phyloP scores from a whole-genome alignment of 37 sponge, comb jelly and placozoan genomes.

The Halisarca cf. caerulea region DNA sequence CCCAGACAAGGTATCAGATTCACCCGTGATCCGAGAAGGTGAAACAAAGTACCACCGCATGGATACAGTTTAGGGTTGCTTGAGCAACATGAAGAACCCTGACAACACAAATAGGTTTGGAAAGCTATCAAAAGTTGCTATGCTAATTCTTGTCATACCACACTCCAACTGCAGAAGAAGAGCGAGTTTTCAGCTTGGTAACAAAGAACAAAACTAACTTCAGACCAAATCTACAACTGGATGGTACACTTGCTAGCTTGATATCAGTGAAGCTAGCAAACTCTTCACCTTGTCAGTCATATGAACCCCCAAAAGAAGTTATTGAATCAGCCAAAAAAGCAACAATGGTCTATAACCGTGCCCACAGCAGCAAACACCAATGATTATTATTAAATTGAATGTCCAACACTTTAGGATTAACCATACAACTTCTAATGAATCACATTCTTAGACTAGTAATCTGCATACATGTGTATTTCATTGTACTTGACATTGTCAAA shows the following conservation, averaged over 20 bases:
- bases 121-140: constrained; percentile 12
- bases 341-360: neutral
- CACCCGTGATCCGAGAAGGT: constrained; percentile 6
- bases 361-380: too few relatives aligned
- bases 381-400: too few relatives aligned
- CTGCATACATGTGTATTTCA: too few relatives aligned
- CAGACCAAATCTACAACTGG: neutral
- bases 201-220: neutral
- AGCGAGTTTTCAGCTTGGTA: constrained; percentile 9
- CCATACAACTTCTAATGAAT: too few relatives aligned
- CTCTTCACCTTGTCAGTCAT: neutral
- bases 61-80: constrained; percentile 28
- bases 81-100: neutral
- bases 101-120: neutral
- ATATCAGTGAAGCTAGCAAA: neutral
- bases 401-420: too few relatives aligned
- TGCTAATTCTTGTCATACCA: constrained; percentile 5
- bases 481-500: too few relatives aligned
- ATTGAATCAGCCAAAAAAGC: constrained; percentile 11
- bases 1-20: constrained; percentile 15
- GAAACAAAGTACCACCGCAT: constrained; percentile 21
- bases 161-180: constrained; percentile 28
- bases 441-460: too few relatives aligned
- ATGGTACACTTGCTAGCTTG: constrained; percentile 3
- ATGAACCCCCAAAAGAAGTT: constrained; percentile 4